Percentiles rank a stretch among this genome's conserved stretches.
Conservation (phyloP, 1,140 invertebrate species). For the Apolygus lucorum region DNA sequence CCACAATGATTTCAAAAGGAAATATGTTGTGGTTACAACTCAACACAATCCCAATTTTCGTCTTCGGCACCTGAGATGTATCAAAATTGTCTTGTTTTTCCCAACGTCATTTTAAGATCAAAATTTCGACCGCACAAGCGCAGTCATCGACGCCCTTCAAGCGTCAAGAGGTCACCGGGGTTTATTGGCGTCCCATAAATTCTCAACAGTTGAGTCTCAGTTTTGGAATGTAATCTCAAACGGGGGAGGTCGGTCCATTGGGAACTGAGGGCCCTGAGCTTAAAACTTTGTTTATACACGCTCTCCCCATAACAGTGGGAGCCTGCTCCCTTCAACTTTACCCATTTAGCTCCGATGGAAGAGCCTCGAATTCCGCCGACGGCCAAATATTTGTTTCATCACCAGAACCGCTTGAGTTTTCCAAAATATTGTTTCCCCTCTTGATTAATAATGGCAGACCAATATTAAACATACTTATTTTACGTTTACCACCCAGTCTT, state of each 20-base stretch:
- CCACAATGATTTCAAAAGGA: too few species aligned
- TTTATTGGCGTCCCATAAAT: conserved; percentile 11
- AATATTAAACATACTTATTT: too few species aligned
- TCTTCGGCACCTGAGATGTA: too few species aligned
- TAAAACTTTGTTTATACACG: conserved; percentile 17
- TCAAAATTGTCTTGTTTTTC: too few species aligned
- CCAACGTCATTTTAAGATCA: too few species aligned
- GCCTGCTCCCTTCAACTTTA: conserved; percentile 4
- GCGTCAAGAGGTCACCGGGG: too few species aligned
- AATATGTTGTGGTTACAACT: too few species aligned
- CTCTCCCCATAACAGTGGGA: conserved; percentile 6
- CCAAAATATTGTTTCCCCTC: conserved; percentile 6
- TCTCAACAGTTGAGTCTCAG: conserved; percentile 2
- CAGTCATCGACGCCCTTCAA: too few species aligned
- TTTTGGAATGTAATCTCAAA: conserved; percentile 13
- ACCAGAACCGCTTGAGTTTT: background rate
- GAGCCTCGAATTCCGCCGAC: background rate
- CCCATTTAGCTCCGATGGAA: conserved; percentile 10
- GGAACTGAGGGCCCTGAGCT: conserved; percentile 6
- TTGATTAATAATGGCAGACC: too few species aligned
- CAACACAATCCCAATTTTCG: too few species aligned
- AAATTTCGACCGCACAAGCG: too few species aligned
- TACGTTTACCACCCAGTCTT: too few species aligned
- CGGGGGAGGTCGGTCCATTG: background rate
- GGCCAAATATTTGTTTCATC: conserved; percentile 11